Evolutionary conservation across 2,888 invertebrate genomes (phyloP).

Genomic region (Mallateleia sp.): DNA sequence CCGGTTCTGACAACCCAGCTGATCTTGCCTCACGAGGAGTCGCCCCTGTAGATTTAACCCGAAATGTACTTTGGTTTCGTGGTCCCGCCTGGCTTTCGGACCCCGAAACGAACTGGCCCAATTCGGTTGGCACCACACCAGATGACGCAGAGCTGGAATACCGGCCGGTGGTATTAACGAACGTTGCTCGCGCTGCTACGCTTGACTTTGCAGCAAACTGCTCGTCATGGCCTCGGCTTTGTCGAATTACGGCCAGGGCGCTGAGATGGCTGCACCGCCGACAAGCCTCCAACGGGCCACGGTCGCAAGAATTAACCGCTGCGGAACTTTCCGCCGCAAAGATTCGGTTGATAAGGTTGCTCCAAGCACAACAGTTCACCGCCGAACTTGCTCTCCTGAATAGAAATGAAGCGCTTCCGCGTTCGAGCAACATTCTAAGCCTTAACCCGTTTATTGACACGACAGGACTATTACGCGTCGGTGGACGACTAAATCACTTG

Average conservation of each 20-base stretch:
- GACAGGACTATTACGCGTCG: neutral
- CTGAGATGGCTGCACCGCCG: no score
- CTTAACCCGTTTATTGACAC: neutral
- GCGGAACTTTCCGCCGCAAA: no score
- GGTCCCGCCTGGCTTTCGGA: constrained; percentile 12
- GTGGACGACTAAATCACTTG: constrained; percentile 6
- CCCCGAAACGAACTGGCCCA: constrained; percentile 1
- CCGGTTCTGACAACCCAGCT: constrained; percentile 26
- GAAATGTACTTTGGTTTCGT: neutral
- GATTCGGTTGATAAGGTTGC: neutral
- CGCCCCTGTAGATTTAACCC: neutral
- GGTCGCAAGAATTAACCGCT: no score
- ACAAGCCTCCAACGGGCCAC: no score
- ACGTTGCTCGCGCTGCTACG: no score
- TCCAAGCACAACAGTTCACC: neutral
- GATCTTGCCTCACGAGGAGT: constrained; percentile 42
- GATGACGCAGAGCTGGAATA: neutral
- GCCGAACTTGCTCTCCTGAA: neutral
- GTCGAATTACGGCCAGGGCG: no score
- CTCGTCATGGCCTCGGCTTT: no score
- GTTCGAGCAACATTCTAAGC: neutral
- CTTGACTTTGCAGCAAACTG: no score
- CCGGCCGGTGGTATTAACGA: neutral
- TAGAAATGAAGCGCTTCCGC: no score
- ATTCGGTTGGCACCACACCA: neutral